Percentiles rank a stretch among this genome's conserved stretches.
Conservation (phyloP, 2,797 vertebrate genomes). For the Diplodus puntazzo region DNA sequence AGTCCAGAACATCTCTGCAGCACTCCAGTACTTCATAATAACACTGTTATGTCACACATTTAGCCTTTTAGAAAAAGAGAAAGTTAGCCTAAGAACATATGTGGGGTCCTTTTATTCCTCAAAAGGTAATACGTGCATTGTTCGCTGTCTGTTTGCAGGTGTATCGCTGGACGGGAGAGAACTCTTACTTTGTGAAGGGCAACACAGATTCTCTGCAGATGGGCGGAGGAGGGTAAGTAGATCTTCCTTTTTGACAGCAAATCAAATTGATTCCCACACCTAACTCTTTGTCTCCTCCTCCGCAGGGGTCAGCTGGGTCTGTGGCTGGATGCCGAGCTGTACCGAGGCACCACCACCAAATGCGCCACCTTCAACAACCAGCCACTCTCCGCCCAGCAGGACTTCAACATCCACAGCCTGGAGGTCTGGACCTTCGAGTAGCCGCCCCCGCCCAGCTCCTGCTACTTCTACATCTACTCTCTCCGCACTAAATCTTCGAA, state of each 20-base stretch:
- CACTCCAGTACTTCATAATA: no score
- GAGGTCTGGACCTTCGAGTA: constrained; percentile 94
- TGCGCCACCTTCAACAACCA: constrained; percentile 98
- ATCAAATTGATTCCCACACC: background rate
- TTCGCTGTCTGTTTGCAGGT: constrained; percentile 81
- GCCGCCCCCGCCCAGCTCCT: constrained; percentile 17
- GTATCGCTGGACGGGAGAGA: constrained; percentile 97
- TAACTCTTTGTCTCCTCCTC: background rate
- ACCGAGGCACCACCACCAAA: constrained; percentile 93
- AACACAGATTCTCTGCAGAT: constrained; percentile 94
- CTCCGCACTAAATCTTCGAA: constrained; percentile 25
- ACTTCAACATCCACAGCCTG: constrained; percentile 96
- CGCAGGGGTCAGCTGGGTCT: constrained; percentile 93
- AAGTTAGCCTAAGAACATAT: background rate
- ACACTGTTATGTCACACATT: no score
- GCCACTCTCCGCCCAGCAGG: constrained; percentile 93
- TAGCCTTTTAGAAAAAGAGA: no score
- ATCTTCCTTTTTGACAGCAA: no score
- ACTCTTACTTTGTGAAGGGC: constrained; percentile 99
- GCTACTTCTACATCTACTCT: constrained; percentile 20
- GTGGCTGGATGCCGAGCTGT: constrained; percentile 96
- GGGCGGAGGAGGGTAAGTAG: constrained; percentile 96
- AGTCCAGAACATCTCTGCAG: no score
- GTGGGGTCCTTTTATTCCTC: background rate
- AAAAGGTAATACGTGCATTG: background rate